These are phyloP conservation scores for Neotragus pygmaeus DNA, from an alignment of 2,113 vertebrate genomes.

Conservation along the genomic window DNA sequence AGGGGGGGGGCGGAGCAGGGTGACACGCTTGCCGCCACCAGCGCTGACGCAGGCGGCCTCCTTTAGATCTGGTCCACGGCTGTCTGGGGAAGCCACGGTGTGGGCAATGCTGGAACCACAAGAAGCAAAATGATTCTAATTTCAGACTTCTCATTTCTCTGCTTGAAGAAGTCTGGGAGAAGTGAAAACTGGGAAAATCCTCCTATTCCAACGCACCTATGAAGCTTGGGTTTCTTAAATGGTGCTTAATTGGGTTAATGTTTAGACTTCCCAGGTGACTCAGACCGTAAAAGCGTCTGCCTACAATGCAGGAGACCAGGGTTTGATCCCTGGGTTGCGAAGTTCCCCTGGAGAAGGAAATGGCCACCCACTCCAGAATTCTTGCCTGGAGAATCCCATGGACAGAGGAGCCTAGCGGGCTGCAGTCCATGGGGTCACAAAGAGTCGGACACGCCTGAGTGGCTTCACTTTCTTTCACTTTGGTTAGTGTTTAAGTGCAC, in stretches of 20 bases:
- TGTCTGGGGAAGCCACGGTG: rapidly evolving
- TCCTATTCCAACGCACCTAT: background rate
- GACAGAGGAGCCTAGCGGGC: background rate
- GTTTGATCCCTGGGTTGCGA: background rate
- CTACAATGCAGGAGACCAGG: background rate
- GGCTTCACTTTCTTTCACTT: background rate
- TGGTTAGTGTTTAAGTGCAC: background rate
- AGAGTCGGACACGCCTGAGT: background rate
- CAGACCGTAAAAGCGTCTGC: background rate
- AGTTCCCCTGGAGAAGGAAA: background rate
- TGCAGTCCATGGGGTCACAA: background rate
- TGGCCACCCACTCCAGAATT: background rate
- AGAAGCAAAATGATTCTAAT: background rate
- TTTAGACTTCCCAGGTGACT: background rate
- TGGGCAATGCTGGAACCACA: background rate
- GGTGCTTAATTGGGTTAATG: background rate
- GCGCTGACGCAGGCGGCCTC: rapidly evolving
- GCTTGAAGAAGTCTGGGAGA: background rate
- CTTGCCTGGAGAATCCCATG: background rate
- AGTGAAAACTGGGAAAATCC: background rate
- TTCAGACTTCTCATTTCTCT: background rate
- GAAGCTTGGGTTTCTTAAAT: background rate
- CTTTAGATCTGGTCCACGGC: rapidly evolving
- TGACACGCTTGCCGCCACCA: rapidly evolving
- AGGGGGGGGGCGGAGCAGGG: rapidly evolving